Conservation (phyloP, 2,113 vertebrate species). For the Caranx ignobilis region DNA sequence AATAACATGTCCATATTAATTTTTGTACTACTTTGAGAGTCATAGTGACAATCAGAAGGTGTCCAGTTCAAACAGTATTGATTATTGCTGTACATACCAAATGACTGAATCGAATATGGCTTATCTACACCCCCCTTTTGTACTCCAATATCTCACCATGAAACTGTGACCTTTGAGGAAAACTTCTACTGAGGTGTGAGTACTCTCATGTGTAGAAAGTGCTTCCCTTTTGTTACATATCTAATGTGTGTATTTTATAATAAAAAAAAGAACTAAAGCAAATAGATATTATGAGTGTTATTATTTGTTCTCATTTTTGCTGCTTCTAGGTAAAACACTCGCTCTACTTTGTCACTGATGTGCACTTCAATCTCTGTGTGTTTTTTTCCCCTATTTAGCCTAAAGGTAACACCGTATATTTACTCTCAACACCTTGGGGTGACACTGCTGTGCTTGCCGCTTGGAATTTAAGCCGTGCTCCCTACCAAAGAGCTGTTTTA, state of each 20-base stretch:
- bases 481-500: slow-evolving; percentile 66
- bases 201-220: neutral
- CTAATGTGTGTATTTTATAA: neutral
- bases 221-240: slow-evolving; percentile 8
- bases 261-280: neutral
- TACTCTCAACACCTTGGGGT: slow-evolving; percentile 75
- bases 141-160: neutral
- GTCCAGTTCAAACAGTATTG: neutral
- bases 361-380: slow-evolving; percentile 58
- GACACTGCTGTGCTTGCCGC: slow-evolving; percentile 61
- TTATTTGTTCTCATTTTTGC: slow-evolving; percentile 36
- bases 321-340: slow-evolving; percentile 36
- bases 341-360: slow-evolving; percentile 39
- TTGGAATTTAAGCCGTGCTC: slow-evolving; percentile 69
- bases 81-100: neutral
- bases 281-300: slow-evolving; percentile 18
- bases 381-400: slow-evolving; percentile 63
- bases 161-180: neutral
- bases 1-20: no score
- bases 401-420: slow-evolving; percentile 72
- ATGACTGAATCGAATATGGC: neutral
- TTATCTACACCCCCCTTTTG: neutral
- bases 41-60: no score
- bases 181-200: neutral
- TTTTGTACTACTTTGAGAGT: no score